Conservation (phyloP, 1,140 invertebrate genomes). For the Tetraneura akinire region DNA sequence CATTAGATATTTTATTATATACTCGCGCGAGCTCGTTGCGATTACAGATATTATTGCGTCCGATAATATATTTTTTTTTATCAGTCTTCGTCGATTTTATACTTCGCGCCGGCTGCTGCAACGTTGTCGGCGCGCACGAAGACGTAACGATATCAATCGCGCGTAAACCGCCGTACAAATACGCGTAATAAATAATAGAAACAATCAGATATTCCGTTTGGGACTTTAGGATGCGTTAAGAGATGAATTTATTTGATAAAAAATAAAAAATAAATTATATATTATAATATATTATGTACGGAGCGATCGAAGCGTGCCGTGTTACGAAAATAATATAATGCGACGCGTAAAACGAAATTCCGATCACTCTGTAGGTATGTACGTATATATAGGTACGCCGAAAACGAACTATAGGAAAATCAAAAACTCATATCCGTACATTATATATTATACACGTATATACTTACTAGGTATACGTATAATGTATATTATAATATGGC, state of each 20-base stretch:
- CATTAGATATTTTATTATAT: too few species aligned
- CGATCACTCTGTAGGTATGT: too few species aligned
- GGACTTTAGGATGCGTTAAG: too few species aligned
- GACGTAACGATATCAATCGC: background rate
- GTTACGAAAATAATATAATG: too few species aligned
- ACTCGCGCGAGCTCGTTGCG: background rate
- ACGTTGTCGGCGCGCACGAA: background rate
- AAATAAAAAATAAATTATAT: too few species aligned
- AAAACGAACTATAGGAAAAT: background rate
- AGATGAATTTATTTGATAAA: too few species aligned
- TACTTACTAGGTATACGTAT: too few species aligned
- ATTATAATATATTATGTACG: too few species aligned
- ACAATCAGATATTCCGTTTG: conserved; percentile 8
- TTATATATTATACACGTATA: too few species aligned
- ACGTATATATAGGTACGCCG: too few species aligned
- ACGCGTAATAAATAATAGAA: background rate
- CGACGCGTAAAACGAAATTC: too few species aligned
- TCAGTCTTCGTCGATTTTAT: background rate
- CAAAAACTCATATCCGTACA: background rate
- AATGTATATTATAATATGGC: background rate
- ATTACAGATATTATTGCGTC: background rate
- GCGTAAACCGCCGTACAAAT: background rate
- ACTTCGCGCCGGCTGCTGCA: conserved; percentile 8
- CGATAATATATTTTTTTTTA: background rate
- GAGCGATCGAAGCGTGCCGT: too few species aligned